Base-by-base conservation (phyloP, 2,113 vertebrate genomes). In the Silurus asotus region DNA sequence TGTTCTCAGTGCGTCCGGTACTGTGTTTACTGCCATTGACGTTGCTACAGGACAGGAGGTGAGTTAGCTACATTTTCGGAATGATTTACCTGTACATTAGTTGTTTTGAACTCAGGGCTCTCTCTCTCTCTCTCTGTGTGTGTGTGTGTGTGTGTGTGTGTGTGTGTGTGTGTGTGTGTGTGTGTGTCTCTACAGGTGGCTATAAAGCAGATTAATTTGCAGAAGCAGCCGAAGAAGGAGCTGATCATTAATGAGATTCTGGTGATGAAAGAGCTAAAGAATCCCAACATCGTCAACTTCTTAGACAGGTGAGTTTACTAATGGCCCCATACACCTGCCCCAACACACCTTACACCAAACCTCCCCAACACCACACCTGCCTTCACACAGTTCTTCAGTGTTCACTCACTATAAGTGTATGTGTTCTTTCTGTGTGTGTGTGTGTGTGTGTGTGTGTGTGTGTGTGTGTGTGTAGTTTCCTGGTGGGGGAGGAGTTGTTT, bases 141-240 rank as follows among this genome's bases (percentile, higher is more conserved):
- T 80, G 58, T 61, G 78, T 59, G 25, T 45, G 78, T 80, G 28
- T 56, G 14, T 53, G 17, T 48, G 45, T 49, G 37, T 45, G 20
- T 78, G 11, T 70, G 13, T n/a, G 89, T 37, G 17, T 55, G 89
- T 25, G 37, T 58, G 55, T 48, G 25, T 86, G n/a, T 49, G 20
- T 49, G 37, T 84, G 56, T 87, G 62, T 82, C 37, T 74, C 3
- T 28, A 62, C 90, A 99, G 98, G 98, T 99, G 91, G 98, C 98
- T 89, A 99, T 99, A 91, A 99, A 99, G 92, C 98, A 99, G 94
- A 99, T 99, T 90, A 99, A 98, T 91, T 93, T 99, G 90, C 98
- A 99, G 94, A 99, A 99, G 89, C 98, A 99, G 91, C 98, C 98
- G 62, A 99, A 99, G 95, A 99, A 99, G 87, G 98, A 99, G 92